These are phyloP conservation scores for Hyposoter didymator DNA, from an alignment of 2,888 invertebrate genomes.

Conservation along the genomic window DNA sequence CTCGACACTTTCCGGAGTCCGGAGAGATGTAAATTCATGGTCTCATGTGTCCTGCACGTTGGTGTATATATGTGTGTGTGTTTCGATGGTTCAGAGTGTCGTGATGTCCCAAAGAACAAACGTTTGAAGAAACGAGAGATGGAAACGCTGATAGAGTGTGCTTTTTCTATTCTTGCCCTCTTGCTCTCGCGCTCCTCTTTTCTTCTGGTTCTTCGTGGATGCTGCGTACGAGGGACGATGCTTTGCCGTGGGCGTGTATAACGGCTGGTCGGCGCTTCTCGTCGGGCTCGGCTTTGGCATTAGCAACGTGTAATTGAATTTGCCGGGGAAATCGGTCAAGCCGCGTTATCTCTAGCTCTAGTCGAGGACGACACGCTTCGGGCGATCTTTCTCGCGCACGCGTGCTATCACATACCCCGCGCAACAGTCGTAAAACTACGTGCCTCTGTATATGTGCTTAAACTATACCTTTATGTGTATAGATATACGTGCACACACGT, in stretches of 20 bases:
- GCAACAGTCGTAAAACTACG: slow-evolving; percentile 38
- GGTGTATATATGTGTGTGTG: slow-evolving; percentile 30
- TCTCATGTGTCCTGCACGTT: slow-evolving; percentile 16
- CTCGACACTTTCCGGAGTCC: slow-evolving; percentile 42
- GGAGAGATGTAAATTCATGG: slow-evolving; percentile 29
- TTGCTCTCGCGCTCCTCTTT: not conserved
- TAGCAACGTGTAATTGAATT: slow-evolving; percentile 73
- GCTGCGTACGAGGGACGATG: slow-evolving; percentile 45
- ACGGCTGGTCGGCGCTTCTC: slow-evolving; percentile 67
- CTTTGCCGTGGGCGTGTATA: slow-evolving; percentile 70
- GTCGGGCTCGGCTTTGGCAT: slow-evolving; percentile 69
- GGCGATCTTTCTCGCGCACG: slow-evolving; percentile 59
- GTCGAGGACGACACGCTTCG: slow-evolving; percentile 63
- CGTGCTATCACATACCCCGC: slow-evolving; percentile 46
- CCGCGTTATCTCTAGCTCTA: slow-evolving; percentile 65
- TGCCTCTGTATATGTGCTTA: not conserved
- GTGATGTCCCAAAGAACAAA: slow-evolving; percentile 58
- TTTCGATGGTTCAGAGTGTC: slow-evolving; percentile 50
- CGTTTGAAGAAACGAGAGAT: slow-evolving; percentile 58
- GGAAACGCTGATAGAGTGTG: slow-evolving; percentile 37
- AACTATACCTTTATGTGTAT: not conserved
- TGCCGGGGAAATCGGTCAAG: slow-evolving; percentile 71
- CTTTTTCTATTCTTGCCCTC: slow-evolving; percentile 22
- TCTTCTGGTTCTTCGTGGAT: slow-evolving; percentile 27
- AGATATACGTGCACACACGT: not conserved